Conservation (phyloP, 2,113 vertebrate genomes). For the Triplophysa dalaica region DNA sequence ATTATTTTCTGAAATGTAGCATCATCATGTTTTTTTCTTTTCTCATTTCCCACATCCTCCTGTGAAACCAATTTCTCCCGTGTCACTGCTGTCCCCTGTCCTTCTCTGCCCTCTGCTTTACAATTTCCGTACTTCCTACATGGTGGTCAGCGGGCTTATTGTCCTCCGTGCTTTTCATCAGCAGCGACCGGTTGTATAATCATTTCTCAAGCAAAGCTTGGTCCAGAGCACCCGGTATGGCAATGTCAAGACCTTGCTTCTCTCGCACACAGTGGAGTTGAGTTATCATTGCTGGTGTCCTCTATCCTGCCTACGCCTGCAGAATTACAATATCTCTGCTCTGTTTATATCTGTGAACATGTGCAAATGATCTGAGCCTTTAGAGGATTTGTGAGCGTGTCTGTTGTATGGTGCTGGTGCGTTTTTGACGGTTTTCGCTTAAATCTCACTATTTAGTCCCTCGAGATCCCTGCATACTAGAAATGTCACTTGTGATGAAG, state of each 20-base stretch:
- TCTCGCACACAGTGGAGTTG: neutral
- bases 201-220: conserved; percentile 26
- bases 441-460: neutral
- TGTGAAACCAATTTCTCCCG: neutral
- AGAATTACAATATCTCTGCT: neutral
- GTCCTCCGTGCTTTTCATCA: conserved; percentile 50
- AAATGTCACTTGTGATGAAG: neutral
- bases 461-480: neutral
- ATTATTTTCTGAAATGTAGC: neutral
- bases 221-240: neutral
- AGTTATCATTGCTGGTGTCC: neutral
- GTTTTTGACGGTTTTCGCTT: neutral
- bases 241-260: neutral
- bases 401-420: neutral
- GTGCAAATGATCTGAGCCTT: neutral
- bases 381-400: neutral
- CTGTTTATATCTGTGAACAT: neutral
- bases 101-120: conserved; percentile 31
- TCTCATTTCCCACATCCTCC: conserved; percentile 15
- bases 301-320: neutral
- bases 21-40: neutral
- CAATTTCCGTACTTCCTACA: conserved; percentile 43
- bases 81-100: conserved; percentile 21
- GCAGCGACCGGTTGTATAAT: conserved; percentile 37
- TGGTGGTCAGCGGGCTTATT: conserved; percentile 38